A percentile compares a stretch with the other conserved stretches of the same genome.
phyloP scores from a whole-genome alignment of 2,113 vertebrate genomes.

The Trematocara macrostoma region DNA sequence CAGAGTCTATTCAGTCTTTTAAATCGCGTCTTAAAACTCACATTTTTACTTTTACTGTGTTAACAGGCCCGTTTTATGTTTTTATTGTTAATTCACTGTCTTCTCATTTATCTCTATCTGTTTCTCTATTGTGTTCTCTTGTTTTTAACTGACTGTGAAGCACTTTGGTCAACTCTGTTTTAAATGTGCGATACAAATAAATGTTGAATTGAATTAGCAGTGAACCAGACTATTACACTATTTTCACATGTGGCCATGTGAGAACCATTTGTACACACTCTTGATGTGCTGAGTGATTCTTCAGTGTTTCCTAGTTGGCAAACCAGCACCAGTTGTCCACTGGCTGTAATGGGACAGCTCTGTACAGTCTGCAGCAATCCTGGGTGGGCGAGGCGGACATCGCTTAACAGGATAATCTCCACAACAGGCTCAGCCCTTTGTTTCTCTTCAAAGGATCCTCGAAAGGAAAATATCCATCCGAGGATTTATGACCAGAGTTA shows the following conservation, averaged over 20 bases:
- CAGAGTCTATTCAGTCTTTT: background rate
- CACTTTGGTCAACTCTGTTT: background rate
- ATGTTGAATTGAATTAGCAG: background rate
- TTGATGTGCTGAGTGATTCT: background rate
- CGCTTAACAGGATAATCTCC: constrained; percentile 51
- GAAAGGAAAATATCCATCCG: constrained; percentile 50
- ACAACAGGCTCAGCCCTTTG: constrained; percentile 46
- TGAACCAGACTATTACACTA: background rate
- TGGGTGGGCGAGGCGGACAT: constrained; percentile 61
- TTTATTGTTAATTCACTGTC: background rate
- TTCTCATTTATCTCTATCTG: background rate
- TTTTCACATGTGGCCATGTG: background rate
- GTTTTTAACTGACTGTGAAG: background rate
- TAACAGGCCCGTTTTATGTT: background rate
- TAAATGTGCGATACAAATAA: accelerated
- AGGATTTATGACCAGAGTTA: constrained; percentile 47
- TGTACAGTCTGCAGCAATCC: constrained; percentile 8
- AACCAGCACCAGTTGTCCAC: background rate
- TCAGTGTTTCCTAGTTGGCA: background rate
- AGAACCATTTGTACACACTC: accelerated
- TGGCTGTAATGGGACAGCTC: constrained; percentile 1
- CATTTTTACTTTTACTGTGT: background rate
- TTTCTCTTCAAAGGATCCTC: constrained; percentile 62
- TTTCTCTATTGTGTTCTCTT: background rate
- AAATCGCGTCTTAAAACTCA: background rate